Percentiles rank a stretch among this genome's conserved stretches.
These are phyloP conservation scores for Anaspis maculata DNA, from an alignment of 2,888 invertebrate genomes.

Conservation along the genomic window DNA sequence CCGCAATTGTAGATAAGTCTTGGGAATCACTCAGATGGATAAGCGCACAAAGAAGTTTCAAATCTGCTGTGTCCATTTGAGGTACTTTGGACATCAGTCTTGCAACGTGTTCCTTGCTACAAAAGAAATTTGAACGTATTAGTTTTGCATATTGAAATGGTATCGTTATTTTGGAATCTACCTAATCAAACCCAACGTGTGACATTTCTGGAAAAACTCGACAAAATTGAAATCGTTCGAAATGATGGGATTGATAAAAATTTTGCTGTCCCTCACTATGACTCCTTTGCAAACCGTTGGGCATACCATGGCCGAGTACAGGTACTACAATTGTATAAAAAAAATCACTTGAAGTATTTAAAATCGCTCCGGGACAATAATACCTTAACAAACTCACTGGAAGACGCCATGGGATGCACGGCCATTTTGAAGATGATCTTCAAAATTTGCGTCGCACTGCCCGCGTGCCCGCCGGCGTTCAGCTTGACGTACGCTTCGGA, in stretches of 20 bases:
- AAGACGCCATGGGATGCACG: slow-evolving; percentile 14
- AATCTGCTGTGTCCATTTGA: slow-evolving; percentile 4
- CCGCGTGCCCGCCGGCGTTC: slow-evolving; percentile 1
- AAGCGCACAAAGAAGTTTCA: slow-evolving; percentile 9
- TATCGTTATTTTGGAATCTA: slow-evolving; percentile 2
- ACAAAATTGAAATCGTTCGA: slow-evolving; percentile 8
- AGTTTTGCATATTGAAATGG: too few species aligned
- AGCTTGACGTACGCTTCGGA: slow-evolving; percentile 7
- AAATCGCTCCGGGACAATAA: too few species aligned
- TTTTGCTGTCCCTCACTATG: background rate
- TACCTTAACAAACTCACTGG: slow-evolving; percentile 13
- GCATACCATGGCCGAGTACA: slow-evolving; percentile 9
- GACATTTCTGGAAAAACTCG: slow-evolving; percentile 12
- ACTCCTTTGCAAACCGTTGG: slow-evolving; percentile 8
- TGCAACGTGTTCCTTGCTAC: slow-evolving; percentile 8
- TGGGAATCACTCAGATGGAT: slow-evolving; percentile 7
- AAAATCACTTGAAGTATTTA: too few species aligned
- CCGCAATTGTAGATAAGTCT: slow-evolving; percentile 9
- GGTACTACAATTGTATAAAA: slow-evolving; percentile 4
- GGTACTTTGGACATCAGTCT: slow-evolving; percentile 5
- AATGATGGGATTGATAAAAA: slow-evolving; percentile 10
- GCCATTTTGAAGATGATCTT: slow-evolving; percentile 14
- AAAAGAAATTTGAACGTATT: slow-evolving; percentile 1
- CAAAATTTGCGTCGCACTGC: slow-evolving; percentile 6
- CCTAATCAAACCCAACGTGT: slow-evolving; percentile 10